Base-by-base conservation (phyloP, 2,113 vertebrate species). In the Nannospalax galili region DNA sequence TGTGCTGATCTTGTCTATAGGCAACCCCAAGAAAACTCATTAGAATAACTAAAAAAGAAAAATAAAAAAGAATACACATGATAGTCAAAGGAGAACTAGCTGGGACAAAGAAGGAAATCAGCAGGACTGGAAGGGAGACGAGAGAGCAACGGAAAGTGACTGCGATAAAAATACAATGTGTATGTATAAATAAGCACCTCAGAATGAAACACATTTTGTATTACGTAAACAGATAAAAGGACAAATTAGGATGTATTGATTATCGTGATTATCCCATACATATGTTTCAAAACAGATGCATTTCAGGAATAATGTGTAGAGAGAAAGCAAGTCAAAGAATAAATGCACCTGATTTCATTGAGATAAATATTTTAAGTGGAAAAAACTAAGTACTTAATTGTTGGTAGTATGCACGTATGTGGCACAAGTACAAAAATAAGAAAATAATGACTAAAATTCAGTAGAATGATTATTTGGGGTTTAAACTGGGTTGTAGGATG, bases 381-480 rank as follows among this genome's bases (percentile, higher is more conserved):
- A 52, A 52, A 52, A 77, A 95, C n/a, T 52, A 87, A 92, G 30
- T 60, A 73, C 35, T 77, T 74, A 85, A 40, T 94, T 90, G 2
- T 84, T 72, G 52, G 20, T 45, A 22, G 17, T 60, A 73, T 37
- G 72, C 35, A 73, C n/a, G 42, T 88, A 42, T 67, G 9, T 62
- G 37, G 40, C 45, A 56, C 45, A 86, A 90, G 20, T 62, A n/a
- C 52, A 67, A 58, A 77, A 35, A 12, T 45, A 89, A 92, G 37
- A 20, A 52, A 67, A 73, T 78, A 28, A 67, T 70, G 70, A 70
- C 14, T 30, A 85, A 64, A 73, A 78, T 70, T 52, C 7, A 56
- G 9, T 40, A 40, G 30, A 82, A 9, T 48, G 37, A 78, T 69
- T 78, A 20, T 80, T 45, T 88, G 8, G 58, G 1, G 7, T 14